A percentile compares a stretch with the other conserved stretches of the same genome.
Evolutionary conservation across 1,140 invertebrate species (phyloP).

Genomic region (Drosophila sechellia): DNA sequence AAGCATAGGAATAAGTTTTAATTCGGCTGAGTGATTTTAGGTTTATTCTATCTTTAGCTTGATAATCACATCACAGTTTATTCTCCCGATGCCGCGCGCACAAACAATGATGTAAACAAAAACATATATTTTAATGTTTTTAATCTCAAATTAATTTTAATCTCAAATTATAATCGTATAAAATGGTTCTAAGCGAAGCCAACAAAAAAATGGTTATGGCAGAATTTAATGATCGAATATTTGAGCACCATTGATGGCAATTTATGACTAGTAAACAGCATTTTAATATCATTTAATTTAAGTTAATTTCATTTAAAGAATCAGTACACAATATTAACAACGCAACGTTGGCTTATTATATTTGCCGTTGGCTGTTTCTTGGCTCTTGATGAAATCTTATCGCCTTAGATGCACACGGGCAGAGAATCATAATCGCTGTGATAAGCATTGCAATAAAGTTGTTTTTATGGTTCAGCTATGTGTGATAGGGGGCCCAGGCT

Average conservation of each 20-base stretch:
- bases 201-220: neutral
- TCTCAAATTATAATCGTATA: neutral
- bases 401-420: conserved; percentile 53
- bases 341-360: conserved; percentile 10
- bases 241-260: neutral
- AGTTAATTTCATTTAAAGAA: neutral
- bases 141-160: neutral
- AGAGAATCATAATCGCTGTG: conserved; percentile 62
- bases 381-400: conserved; percentile 46
- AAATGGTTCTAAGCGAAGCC: neutral
- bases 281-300: neutral
- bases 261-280: too few species aligned
- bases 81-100: neutral
- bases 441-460: conserved; percentile 72
- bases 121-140: conserved; percentile 15
- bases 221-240: neutral
- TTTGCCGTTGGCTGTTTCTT: conserved; percentile 36
- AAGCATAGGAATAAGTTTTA: conserved; percentile 20
- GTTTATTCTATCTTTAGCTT: conserved; percentile 17
- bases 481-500: conserved; percentile 46
- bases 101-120: neutral
- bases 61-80: conserved; percentile 10
- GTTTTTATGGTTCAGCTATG: conserved; percentile 41
- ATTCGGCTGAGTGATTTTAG: conserved; percentile 19
- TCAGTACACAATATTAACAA: conserved; percentile 1